Evolutionary conservation across 2,113 vertebrate genomes (phyloP).

Genomic region (Hippocampus guttulatus): DNA sequence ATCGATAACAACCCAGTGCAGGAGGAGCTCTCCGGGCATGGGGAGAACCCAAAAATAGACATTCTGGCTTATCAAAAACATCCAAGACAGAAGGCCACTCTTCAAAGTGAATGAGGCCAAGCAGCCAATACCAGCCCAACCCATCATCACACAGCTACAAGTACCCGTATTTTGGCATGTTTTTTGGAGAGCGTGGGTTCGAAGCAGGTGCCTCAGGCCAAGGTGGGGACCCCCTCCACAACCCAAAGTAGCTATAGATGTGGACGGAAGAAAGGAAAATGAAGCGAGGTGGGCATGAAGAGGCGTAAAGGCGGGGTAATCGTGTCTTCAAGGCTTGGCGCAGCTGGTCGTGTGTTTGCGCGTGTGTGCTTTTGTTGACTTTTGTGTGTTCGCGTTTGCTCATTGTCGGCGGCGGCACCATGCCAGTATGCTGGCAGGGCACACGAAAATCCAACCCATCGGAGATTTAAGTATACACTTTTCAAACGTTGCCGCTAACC

Average conservation of each 20-base stretch:
- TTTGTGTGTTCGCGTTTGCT: slow-evolving; percentile 63
- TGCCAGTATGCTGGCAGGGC: slow-evolving; percentile 72
- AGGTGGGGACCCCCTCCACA: slow-evolving; percentile 68
- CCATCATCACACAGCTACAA: slow-evolving; percentile 54
- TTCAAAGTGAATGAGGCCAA: slow-evolving; percentile 70
- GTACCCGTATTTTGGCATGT: slow-evolving; percentile 67
- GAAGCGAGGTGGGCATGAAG: slow-evolving; percentile 64
- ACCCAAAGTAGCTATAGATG: slow-evolving; percentile 66
- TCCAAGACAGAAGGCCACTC: slow-evolving; percentile 63
- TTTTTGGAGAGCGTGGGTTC: slow-evolving; percentile 75
- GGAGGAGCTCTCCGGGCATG: slow-evolving; percentile 66
- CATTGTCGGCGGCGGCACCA: slow-evolving; percentile 64
- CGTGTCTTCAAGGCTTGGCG: slow-evolving; percentile 74
- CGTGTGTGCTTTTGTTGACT: slow-evolving; percentile 61
- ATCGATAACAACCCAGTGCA: slow-evolving; percentile 71
- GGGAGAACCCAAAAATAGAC: slow-evolving; percentile 75
- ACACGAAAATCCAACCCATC: slow-evolving; percentile 65
- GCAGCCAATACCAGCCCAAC: slow-evolving; percentile 63
- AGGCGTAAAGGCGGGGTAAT: slow-evolving; percentile 71
- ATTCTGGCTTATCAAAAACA: slow-evolving; percentile 67
- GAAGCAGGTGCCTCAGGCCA: slow-evolving; percentile 67
- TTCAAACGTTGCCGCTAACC: slow-evolving; percentile 73
- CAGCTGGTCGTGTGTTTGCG: slow-evolving; percentile 68
- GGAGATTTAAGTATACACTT: slow-evolving; percentile 66
- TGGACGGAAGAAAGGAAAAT: slow-evolving; percentile 62